These are phyloP conservation scores for Lycaena phlaeas DNA, from an alignment of 2,888 invertebrate genomes.

Conservation along the genomic window DNA sequence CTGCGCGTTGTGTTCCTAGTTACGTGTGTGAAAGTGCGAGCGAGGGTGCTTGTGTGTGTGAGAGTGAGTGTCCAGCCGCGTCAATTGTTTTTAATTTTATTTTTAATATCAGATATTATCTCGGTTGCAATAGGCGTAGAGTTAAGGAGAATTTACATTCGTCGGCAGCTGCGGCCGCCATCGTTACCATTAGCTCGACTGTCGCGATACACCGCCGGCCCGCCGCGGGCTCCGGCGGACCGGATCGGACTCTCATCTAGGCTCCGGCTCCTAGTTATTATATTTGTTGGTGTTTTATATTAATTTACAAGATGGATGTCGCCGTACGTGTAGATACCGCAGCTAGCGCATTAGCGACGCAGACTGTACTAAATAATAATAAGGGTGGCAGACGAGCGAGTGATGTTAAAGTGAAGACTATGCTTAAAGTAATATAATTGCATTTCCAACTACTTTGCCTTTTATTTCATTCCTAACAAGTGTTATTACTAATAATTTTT, in stretches of 20 bases:
- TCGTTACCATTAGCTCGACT: background rate
- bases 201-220: no score
- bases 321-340: background rate
- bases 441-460: conserved; percentile 40
- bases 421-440: conserved; percentile 62
- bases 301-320: no score
- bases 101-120: conserved; percentile 44
- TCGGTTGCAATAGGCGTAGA: conserved; percentile 34
- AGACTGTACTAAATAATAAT: background rate
- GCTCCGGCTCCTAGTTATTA: no score
- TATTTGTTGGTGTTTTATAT: no score
- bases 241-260: no score
- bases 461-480: conserved; percentile 20
- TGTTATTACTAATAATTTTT: background rate
- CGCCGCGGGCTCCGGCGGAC: no score
- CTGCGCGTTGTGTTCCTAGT: conserved; percentile 10
- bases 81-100: conserved; percentile 44
- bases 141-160: conserved; percentile 12
- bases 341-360: background rate
- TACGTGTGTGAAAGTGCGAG: conserved; percentile 12
- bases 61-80: conserved; percentile 11
- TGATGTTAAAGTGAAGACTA: conserved; percentile 46
- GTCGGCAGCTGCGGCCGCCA: conserved; percentile 9
- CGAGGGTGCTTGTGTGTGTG: conserved; percentile 20
- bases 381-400: conserved; percentile 26